Conservation (phyloP, 2,888 invertebrate species). For the Cephus pygmeus region DNA sequence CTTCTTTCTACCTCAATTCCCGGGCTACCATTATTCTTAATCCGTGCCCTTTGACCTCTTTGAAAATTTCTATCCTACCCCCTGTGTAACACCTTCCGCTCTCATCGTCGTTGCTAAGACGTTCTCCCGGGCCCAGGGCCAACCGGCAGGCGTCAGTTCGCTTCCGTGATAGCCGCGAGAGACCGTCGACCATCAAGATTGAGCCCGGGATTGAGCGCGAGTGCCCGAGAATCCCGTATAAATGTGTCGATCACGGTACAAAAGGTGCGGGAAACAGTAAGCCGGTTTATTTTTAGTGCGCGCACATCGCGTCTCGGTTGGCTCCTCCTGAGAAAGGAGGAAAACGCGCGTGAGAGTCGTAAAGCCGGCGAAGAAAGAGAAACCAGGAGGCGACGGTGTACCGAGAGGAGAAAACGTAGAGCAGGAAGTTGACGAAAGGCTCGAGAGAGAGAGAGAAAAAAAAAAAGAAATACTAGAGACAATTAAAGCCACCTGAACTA, state of each 20-base stretch:
- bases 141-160: neutral
- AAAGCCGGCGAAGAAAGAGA: neutral
- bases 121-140: neutral
- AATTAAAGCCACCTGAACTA: neutral
- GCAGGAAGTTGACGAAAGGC: constrained; percentile 14
- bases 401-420: constrained; percentile 13
- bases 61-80: neutral
- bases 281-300: constrained; percentile 1
- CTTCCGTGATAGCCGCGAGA: neutral
- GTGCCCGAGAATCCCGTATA: constrained; percentile 33
- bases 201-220: constrained; percentile 1
- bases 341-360: constrained; percentile 1
- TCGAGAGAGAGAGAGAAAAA: constrained; percentile 8
- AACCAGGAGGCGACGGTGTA: constrained; percentile 24
- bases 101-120: neutral
- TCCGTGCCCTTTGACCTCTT: neutral
- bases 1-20: neutral
- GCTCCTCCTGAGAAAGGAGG: neutral
- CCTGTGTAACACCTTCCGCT: neutral
- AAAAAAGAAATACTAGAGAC: neutral
- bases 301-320: neutral
- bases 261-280: constrained; percentile 40
- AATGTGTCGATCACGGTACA: constrained; percentile 58
- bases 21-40: neutral
- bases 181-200: constrained; percentile 1